Conservation (phyloP, 1,140 invertebrate genomes). For the Philotrypesis tridentata region DNA sequence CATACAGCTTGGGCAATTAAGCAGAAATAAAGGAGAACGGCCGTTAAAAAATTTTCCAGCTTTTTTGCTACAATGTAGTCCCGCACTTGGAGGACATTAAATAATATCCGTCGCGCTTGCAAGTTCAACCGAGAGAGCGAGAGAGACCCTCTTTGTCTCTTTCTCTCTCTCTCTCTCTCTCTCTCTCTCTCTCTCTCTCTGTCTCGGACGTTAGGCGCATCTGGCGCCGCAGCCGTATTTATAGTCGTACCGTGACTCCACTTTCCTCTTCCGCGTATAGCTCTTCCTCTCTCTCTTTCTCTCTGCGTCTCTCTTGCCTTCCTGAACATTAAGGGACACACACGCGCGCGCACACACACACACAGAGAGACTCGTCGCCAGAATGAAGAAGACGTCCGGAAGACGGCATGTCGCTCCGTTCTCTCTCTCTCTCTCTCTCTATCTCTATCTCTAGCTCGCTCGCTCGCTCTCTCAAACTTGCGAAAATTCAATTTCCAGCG, state of each 20-base stretch:
- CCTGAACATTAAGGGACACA: conserved; percentile 53
- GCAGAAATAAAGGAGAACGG: no score
- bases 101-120: not conserved
- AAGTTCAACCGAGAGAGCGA: not conserved
- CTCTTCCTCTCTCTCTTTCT: no score
- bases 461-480: not conserved
- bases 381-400: conserved; percentile 28
- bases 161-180: conserved; percentile 44
- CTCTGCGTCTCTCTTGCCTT: not conserved
- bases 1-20: not conserved
- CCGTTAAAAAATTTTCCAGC: not conserved
- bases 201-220: conserved; percentile 71
- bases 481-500: conserved; percentile 37
- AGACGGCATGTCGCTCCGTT: not conserved
- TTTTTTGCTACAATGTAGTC: not conserved
- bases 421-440: no score
- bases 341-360: conserved; percentile 48
- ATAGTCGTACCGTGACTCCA: conserved; percentile 72
- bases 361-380: conserved; percentile 19
- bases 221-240: conserved; percentile 70
- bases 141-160: not conserved
- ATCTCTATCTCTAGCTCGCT: no score
- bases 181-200: conserved; percentile 31
- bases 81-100: not conserved
- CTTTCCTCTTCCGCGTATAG: conserved; percentile 30